Evolutionary conservation across 2,888 invertebrate species (phyloP).

Genomic region (Archips crataeganus): DNA sequence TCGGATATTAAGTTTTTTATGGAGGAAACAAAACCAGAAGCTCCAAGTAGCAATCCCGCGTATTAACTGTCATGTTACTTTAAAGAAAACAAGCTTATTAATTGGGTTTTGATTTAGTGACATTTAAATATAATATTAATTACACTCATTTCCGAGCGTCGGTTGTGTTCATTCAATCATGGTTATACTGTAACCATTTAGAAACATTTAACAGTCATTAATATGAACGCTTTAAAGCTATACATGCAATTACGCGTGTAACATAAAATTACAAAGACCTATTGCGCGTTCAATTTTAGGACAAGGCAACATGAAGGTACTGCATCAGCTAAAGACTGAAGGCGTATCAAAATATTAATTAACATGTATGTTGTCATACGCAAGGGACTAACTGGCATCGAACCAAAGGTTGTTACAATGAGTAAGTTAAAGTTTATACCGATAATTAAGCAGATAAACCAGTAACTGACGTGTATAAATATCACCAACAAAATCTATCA

Average conservation of each 20-base stretch:
- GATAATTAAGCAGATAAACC: neutral
- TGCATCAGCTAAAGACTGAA: conserved; percentile 10
- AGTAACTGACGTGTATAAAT: too few species aligned
- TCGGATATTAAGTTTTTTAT: conserved; percentile 38
- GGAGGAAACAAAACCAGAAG: conserved; percentile 41
- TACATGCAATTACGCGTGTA: conserved; percentile 17
- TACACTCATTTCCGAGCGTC: conserved; percentile 8
- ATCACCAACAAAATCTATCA: neutral
- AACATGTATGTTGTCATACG: conserved; percentile 33
- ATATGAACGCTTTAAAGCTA: conserved; percentile 15
- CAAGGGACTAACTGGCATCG: conserved; percentile 16
- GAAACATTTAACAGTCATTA: conserved; percentile 32
- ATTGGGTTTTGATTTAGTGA: conserved; percentile 34
- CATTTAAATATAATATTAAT: conserved; percentile 26
- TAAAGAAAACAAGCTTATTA: conserved; percentile 7
- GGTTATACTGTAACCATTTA: conserved; percentile 18
- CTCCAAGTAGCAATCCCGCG: conserved; percentile 27
- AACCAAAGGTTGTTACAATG: conserved; percentile 1
- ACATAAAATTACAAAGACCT: conserved; percentile 17
- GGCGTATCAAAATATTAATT: conserved; percentile 34
- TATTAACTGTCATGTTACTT: conserved; percentile 5
- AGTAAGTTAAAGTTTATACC: neutral
- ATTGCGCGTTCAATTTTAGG: conserved; percentile 19
- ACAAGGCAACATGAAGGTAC: conserved; percentile 20
- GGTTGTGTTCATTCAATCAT: conserved; percentile 14